Base-by-base conservation (phyloP, 1,140 invertebrate species). In the Pristionchus pacificus region DNA sequence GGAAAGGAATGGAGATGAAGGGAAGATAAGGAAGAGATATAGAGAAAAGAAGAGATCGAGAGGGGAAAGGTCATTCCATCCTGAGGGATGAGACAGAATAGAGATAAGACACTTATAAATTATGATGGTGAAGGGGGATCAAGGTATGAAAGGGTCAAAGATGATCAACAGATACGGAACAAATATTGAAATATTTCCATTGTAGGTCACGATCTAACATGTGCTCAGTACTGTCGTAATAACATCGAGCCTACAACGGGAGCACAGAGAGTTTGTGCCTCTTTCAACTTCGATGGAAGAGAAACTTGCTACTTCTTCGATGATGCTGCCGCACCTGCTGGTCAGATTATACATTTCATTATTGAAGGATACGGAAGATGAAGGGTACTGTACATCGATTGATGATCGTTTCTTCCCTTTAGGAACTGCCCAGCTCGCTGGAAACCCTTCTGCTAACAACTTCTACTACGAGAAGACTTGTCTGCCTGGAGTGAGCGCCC, bases 381-480 rank as follows among this genome's bases (percentile, higher is more conserved):
- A 57, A 19, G 19, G 55, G 24, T 24, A 24, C 19, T 57, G 55
- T 19, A 6, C 29, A 14, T 61, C 29, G 10, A 6, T 24, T 15
- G 10, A 6, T 15, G 10, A 14, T 61, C 29, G 24, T 25, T 24
- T 24, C 60, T 61, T 61, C 60, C 76, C 75, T 57, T 74, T 76
- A 31, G 80, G 80, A 10, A 73, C 78, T 24, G 78, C 78, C 65
- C 70, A 82, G 30, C 69, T 82, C 38, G 80, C 82, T 33, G 77
- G 82, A 14, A 84, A 84, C 64, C 81, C 81, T 29, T 81, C 78
- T 27, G 81, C 81, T 29, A 83, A 83, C 74, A 83, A 83, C 65
- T 83, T 83, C 72, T 83, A 83, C 74, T 83, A 83, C 59, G 81
- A 83, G 72, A 83, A 83, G 73, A 83, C 81, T 49, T 83, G 81